Conservation (phyloP, 2,888 invertebrate species). For the Andrena hattorfiana region DNA sequence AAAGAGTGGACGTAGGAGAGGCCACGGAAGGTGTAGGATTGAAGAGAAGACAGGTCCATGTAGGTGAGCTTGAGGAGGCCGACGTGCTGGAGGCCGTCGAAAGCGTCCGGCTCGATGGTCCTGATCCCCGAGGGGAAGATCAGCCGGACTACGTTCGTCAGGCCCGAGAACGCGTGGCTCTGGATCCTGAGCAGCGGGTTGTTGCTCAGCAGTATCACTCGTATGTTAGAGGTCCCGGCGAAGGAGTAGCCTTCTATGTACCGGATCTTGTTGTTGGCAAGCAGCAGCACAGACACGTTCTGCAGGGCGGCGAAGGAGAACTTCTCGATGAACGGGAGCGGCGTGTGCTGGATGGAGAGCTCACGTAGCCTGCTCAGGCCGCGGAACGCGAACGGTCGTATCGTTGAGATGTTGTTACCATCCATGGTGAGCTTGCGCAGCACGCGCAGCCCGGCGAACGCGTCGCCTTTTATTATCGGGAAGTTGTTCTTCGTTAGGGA, state of each 20-base stretch:
- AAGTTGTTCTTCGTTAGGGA: constrained; percentile 95
- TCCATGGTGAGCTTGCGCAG: constrained; percentile 94
- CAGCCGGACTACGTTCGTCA: constrained; percentile 93
- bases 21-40: constrained; percentile 91
- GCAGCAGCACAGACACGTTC: constrained; percentile 90
- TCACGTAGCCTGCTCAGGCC: constrained; percentile 92
- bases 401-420: constrained; percentile 93
- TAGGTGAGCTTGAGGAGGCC: constrained; percentile 92
- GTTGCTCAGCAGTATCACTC: constrained; percentile 92
- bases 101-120: constrained; percentile 92
- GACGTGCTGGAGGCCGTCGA: constrained; percentile 93
- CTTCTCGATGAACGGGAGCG: constrained; percentile 91
- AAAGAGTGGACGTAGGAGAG: constrained; percentile 91
- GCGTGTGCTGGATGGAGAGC: constrained; percentile 94
- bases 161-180: constrained; percentile 93
- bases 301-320: constrained; percentile 94
- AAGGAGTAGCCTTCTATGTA: constrained; percentile 92
- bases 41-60: constrained; percentile 92
- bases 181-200: constrained; percentile 94
- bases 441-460: constrained; percentile 92
- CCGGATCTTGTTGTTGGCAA: constrained; percentile 90
- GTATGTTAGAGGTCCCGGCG: constrained; percentile 94
- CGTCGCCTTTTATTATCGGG: constrained; percentile 92
- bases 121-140: constrained; percentile 93
- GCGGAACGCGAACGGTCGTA: constrained; percentile 94